Evolutionary conservation across 2,888 invertebrate genomes (phyloP).

Genomic region (Limenitis camilla): DNA sequence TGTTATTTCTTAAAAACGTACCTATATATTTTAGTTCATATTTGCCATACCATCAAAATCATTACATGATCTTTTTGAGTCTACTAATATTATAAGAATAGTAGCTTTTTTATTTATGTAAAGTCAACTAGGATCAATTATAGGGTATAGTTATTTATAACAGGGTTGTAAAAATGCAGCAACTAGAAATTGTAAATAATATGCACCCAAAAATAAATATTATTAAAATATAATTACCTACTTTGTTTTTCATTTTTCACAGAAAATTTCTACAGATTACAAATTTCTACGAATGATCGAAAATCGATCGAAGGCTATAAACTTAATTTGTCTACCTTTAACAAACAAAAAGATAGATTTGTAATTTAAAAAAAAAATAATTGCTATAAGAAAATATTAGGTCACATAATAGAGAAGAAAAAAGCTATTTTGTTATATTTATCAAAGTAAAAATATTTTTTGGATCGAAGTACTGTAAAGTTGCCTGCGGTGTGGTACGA

Average conservation of each 20-base stretch:
- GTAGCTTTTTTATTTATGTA: conserved; percentile 16
- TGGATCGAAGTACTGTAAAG: too few species aligned
- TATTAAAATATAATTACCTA: conserved; percentile 21
- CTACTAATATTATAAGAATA: conserved; percentile 1
- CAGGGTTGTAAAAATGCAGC: conserved; percentile 51
- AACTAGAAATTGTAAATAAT: conserved; percentile 40
- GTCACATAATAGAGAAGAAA: too few species aligned
- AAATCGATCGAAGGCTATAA: too few species aligned
- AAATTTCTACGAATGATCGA: too few species aligned
- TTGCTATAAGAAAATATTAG: too few species aligned
- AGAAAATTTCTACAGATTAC: too few species aligned
- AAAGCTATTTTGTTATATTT: too few species aligned
- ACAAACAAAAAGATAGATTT: too few species aligned
- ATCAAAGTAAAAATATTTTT: too few species aligned
- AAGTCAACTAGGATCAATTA: conserved; percentile 2
- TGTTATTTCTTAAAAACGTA: neutral
- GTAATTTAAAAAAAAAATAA: too few species aligned
- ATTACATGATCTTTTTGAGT: conserved; percentile 16
- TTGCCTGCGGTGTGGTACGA: neutral
- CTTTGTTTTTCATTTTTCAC: conserved; percentile 9
- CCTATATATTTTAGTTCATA: too few species aligned
- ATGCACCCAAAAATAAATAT: conserved; percentile 51
- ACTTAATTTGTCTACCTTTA: too few species aligned
- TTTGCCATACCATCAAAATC: neutral
- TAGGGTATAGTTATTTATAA: conserved; percentile 28